Conservation (phyloP, 2,888 invertebrate genomes). For the Ennomos quercinarius region DNA sequence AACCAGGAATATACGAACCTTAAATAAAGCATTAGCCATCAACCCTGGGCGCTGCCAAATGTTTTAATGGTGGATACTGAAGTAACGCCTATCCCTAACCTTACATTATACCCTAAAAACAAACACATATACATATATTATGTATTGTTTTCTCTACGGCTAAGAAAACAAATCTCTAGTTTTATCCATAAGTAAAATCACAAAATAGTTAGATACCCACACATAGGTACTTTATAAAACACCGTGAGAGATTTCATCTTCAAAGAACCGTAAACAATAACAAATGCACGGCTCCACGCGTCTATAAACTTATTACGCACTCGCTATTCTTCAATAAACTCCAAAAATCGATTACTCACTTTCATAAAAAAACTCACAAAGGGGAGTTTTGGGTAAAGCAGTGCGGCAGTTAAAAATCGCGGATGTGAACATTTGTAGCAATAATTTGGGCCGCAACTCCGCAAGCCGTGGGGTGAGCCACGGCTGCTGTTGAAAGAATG, state of each 20-base stretch:
- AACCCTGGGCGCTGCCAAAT: no score
- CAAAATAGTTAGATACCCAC: no score
- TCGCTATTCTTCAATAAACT: constrained; percentile 57
- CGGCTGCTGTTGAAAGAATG: constrained; percentile 84
- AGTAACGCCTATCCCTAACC: no score
- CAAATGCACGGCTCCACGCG: constrained; percentile 37
- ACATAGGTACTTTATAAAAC: constrained; percentile 11
- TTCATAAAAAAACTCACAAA: constrained; percentile 69
- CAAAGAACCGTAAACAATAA: constrained; percentile 40
- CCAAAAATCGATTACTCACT: constrained; percentile 69
- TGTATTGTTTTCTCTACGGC: no score
- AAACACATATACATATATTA: no score
- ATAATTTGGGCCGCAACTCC: constrained; percentile 75
- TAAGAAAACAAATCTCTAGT: no score
- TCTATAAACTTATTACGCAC: constrained; percentile 48
- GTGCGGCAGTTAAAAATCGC: constrained; percentile 72
- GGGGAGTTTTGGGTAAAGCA: constrained; percentile 63
- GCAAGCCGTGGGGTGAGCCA: constrained; percentile 72
- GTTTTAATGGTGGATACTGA: no score
- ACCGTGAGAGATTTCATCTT: constrained; percentile 40
- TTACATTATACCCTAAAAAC: no score
- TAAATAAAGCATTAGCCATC: no score
- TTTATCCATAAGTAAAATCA: no score
- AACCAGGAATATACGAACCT: no score
- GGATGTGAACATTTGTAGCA: constrained; percentile 81